Evolutionary conservation across 2,797 vertebrate genomes (phyloP).

Genomic region (Anguilla obscura): DNA sequence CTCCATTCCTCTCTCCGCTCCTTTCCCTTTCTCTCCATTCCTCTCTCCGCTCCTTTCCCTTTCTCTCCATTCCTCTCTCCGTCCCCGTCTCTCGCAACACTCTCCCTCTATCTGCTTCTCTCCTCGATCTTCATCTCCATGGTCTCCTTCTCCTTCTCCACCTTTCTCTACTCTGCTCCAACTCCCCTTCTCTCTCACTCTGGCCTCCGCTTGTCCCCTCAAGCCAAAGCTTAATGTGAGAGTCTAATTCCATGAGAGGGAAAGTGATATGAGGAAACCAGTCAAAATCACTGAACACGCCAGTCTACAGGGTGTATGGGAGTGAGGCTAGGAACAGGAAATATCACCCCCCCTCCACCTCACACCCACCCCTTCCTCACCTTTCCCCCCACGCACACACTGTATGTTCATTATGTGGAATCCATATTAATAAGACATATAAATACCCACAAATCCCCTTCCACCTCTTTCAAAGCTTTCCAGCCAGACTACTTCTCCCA

Average conservation of each 20-base stretch:
- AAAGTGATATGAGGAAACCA: slow-evolving; percentile 5
- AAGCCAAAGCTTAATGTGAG: slow-evolving; percentile 5
- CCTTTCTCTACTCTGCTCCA: slow-evolving; percentile 30
- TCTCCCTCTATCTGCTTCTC: neutral
- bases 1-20: slow-evolving; percentile 10
- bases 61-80: slow-evolving; percentile 25
- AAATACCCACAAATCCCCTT: neutral
- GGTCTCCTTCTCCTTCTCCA: slow-evolving; percentile 11
- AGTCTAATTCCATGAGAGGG: slow-evolving; percentile 10
- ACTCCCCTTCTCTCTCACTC: neutral
- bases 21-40: slow-evolving; percentile 22
- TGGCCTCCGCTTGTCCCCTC: neutral
- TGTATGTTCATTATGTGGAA: neutral
- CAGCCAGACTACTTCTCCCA: neutral
- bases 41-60: slow-evolving; percentile 19
- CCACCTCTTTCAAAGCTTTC: neutral
- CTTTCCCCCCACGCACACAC: neutral
- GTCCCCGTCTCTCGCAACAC: neutral
- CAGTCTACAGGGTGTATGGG: neutral
- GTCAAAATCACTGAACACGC: neutral
- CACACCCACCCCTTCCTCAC: neutral
- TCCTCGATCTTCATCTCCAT: slow-evolving; percentile 18
- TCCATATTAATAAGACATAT: neutral
- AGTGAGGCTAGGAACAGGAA: neutral
- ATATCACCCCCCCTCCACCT: neutral